Evolutionary conservation across 2,797 vertebrate species (phyloP).

Genomic region (Acridotheres tristis): DNA sequence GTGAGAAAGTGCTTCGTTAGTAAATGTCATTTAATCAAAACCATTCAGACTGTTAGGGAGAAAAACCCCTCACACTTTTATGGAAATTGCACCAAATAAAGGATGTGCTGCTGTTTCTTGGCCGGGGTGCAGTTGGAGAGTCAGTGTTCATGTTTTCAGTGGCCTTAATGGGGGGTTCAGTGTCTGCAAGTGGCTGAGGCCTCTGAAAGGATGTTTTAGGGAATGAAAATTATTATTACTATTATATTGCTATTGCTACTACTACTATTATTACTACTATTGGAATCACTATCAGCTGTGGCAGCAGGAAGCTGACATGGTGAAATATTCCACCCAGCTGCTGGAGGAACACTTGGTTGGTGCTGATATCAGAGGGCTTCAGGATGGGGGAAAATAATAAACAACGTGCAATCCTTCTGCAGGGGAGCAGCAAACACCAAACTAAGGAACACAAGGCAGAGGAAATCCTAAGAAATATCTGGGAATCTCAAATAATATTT

Average conservation of each 20-base stretch:
- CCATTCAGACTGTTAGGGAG: neutral
- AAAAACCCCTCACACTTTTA: neutral
- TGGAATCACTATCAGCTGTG: too few relatives aligned
- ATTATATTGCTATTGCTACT: neutral
- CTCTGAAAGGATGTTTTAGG: neutral
- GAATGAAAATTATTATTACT: neutral
- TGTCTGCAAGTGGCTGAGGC: neutral
- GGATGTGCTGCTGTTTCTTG: neutral
- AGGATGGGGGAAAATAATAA: neutral
- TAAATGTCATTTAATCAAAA: conserved; percentile 44
- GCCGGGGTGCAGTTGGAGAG: neutral
- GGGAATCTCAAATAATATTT: too few relatives aligned
- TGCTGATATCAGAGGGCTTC: neutral
- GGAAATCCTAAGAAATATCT: neutral
- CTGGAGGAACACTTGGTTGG: neutral
- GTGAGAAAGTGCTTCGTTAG: conserved; percentile 32
- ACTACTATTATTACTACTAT: neutral
- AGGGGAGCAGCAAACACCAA: neutral
- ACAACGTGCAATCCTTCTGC: neutral
- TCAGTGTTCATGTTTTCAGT: neutral
- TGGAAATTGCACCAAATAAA: neutral
- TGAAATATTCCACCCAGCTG: neutral
- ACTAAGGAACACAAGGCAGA: neutral
- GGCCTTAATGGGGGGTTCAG: neutral
- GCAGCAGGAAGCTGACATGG: neutral